Percentiles rank a stretch among this genome's conserved stretches.
phyloP scores from a whole-genome alignment of 2,113 vertebrate species.

The Chunga burmeisteri region DNA sequence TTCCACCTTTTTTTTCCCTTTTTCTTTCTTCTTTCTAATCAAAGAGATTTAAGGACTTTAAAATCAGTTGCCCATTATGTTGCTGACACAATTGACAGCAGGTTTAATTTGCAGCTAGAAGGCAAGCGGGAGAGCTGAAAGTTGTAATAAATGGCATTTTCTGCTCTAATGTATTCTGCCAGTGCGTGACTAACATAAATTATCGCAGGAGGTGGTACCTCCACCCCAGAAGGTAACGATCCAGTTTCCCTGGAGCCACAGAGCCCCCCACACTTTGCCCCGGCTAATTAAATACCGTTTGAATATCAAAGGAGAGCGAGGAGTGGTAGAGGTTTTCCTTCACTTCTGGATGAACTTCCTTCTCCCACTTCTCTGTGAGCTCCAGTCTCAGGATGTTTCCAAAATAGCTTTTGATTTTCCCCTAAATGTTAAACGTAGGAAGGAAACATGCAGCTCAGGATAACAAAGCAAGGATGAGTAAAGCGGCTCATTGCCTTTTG shows the following conservation, averaged over 20 bases:
- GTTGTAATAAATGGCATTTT: slow-evolving; percentile 53
- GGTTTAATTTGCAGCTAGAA: slow-evolving; percentile 71
- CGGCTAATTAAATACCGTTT: slow-evolving; percentile 65
- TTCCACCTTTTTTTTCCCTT: background rate
- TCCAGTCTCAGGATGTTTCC: slow-evolving; percentile 67
- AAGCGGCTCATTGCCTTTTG: accelerated
- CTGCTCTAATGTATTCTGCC: slow-evolving; percentile 44
- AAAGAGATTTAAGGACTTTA: slow-evolving; percentile 49
- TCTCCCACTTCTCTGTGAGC: slow-evolving; percentile 53
- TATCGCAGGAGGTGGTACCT: slow-evolving; percentile 36
- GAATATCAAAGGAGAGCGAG: slow-evolving; percentile 67
- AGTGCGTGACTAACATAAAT: slow-evolving; percentile 57
- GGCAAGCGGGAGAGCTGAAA: slow-evolving; percentile 49
- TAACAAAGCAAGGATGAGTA: background rate
- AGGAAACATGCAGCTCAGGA: slow-evolving; percentile 4
- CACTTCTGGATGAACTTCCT: slow-evolving; percentile 34
- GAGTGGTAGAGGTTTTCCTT: slow-evolving; percentile 55
- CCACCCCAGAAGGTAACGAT: slow-evolving; percentile 23
- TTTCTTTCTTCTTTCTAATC: slow-evolving; percentile 40
- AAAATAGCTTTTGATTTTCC: slow-evolving; percentile 66
- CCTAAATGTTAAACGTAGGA: slow-evolving; percentile 43
- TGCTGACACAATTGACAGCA: slow-evolving; percentile 68
- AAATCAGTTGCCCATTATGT: slow-evolving; percentile 68
- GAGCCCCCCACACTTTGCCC: background rate
- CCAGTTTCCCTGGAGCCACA: background rate